Percentiles rank a stretch among this genome's conserved stretches.
Evolutionary conservation across 1,140 invertebrate species (phyloP).

Genomic region (Leguminivora glycinivorella): DNA sequence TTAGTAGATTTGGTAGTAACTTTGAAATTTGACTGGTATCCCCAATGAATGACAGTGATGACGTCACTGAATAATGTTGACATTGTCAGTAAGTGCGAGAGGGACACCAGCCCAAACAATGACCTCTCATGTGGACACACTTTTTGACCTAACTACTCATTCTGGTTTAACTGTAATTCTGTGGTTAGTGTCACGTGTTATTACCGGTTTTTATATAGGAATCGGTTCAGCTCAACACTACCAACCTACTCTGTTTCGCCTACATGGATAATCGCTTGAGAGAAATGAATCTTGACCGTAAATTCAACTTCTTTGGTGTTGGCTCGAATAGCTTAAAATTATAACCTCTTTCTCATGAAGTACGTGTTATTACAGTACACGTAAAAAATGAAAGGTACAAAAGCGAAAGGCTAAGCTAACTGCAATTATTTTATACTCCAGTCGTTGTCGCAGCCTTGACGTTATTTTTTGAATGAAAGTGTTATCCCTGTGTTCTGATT

Average conservation of each 20-base stretch:
- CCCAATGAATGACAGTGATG: too few species aligned
- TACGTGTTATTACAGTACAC: conserved; percentile 1
- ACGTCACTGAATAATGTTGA: too few species aligned
- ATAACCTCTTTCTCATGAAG: conserved; percentile 21
- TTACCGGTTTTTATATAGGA: not conserved
- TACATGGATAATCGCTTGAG: not conserved
- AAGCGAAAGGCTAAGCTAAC: conserved; percentile 55
- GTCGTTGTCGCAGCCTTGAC: conserved; percentile 36
- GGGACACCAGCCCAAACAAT: too few species aligned
- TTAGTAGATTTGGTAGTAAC: too few species aligned
- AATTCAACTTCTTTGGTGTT: not conserved
- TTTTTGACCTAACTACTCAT: too few species aligned
- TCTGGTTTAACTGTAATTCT: too few species aligned
- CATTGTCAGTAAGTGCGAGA: too few species aligned
- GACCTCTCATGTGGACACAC: too few species aligned
- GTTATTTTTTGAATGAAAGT: conserved; percentile 32
- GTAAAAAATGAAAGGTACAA: conserved; percentile 57
- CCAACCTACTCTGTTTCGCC: not conserved
- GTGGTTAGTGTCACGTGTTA: not conserved
- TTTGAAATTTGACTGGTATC: too few species aligned
- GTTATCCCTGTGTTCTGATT: conserved; percentile 26
- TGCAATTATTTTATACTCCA: conserved; percentile 64
- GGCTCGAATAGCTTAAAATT: not conserved
- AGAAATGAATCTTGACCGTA: not conserved
- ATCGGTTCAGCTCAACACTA: not conserved